phyloP scores from a whole-genome alignment of 2,113 vertebrate genomes.

The Chlamydotis undulata region DNA sequence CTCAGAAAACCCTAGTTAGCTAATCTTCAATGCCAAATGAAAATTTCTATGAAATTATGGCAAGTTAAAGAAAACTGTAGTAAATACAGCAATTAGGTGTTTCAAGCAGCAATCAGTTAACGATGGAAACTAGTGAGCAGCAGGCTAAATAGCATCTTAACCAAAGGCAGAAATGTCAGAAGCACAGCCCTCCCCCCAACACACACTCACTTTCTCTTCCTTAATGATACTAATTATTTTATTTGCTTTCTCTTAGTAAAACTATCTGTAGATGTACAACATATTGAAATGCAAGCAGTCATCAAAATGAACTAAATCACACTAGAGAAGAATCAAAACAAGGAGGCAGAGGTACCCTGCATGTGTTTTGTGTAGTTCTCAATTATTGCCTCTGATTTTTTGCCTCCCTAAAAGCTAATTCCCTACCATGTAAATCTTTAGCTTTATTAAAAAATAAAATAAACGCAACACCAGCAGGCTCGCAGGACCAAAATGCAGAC shows the following conservation, averaged over 20 bases:
- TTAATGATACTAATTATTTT: slow-evolving; percentile 66
- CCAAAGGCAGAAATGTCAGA: slow-evolving; percentile 39
- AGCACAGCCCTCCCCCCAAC: not conserved
- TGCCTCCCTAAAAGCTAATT: not conserved
- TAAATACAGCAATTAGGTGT: slow-evolving; percentile 54
- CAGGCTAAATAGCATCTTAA: slow-evolving; percentile 31
- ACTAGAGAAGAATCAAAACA: slow-evolving; percentile 46
- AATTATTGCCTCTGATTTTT: slow-evolving; percentile 8
- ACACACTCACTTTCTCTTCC: not conserved
- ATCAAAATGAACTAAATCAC: slow-evolving; percentile 57
- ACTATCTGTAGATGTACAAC: slow-evolving; percentile 34
- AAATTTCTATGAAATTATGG: slow-evolving; percentile 34
- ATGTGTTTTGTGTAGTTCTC: not conserved
- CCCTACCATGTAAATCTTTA: not conserved
- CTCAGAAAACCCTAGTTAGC: slow-evolving; percentile 43
- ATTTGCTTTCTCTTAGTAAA: slow-evolving; percentile 56
- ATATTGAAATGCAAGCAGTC: slow-evolving; percentile 61
- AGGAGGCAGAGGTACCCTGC: slow-evolving; percentile 21
- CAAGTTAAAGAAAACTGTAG: slow-evolving; percentile 39
- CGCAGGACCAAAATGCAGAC: not conserved
- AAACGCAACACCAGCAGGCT: not conserved
- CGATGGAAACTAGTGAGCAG: slow-evolving; percentile 46
- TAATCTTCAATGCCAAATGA: not conserved
- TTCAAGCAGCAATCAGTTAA: slow-evolving; percentile 39
- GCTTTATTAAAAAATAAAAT: not conserved